phyloP scores from a whole-genome alignment of 2,113 vertebrate species.

The Pycnonotus jocosus region DNA sequence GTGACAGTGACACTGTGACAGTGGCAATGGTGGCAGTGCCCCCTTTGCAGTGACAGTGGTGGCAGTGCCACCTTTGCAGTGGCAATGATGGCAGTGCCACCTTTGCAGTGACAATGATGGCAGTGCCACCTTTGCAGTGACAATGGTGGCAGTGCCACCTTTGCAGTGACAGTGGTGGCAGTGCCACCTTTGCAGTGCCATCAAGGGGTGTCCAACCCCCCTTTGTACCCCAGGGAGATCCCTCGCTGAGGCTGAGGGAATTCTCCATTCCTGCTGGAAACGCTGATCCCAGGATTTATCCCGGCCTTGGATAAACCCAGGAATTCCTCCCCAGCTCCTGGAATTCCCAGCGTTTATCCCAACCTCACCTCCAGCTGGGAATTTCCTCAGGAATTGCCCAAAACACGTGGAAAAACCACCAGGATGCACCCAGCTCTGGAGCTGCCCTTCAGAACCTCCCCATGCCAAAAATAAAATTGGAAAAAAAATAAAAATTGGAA shows the following conservation, averaged over 20 bases:
- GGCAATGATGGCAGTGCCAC: neutral
- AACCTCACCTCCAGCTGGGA: neutral
- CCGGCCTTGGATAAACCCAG: neutral
- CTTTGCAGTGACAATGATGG: neutral
- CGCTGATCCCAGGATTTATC: accelerated
- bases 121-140: neutral
- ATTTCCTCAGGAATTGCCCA: neutral
- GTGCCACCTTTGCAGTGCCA: neutral
- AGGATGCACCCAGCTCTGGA: neutral
- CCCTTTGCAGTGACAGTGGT: no score
- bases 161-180: neutral
- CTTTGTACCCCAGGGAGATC: neutral
- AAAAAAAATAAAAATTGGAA: neutral
- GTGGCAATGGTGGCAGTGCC: neutral
- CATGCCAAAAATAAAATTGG: neutral
- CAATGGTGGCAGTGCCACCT: neutral
- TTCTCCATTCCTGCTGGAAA: neutral
- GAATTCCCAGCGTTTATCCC: neutral
- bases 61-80: neutral
- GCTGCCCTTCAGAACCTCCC: neutral
- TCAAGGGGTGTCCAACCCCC: neutral
- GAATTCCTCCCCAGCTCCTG: neutral
- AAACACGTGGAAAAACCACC: neutral
- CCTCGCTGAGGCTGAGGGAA: neutral
- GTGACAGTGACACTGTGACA: no score